Evolutionary conservation across 1,140 invertebrate genomes (phyloP), one percentile per base, ranked within the genome.

Genomic region (Ceratosolen solmsi): DNA sequence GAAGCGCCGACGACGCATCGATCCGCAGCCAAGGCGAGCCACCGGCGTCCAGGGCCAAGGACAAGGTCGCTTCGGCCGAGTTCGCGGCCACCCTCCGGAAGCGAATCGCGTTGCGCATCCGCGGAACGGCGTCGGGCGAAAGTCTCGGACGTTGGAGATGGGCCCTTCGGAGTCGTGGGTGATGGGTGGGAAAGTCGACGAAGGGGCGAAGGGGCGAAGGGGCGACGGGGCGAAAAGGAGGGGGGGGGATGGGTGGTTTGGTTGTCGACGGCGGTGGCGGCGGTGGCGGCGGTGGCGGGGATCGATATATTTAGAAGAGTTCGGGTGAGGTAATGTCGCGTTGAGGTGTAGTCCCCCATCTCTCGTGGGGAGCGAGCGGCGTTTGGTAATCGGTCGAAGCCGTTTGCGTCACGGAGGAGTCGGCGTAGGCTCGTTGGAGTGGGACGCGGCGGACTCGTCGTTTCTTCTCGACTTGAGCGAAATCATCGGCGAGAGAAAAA

Each of bases 21-120:
- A 89, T 89, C 88, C 84, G 73, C 76, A 83, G 83, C 77, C 86
- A 88, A 89, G 88, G 88, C 56, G 41, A 82, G 46, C 3, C 36
- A 46, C 22, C 38, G n/a, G 84, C 79, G 74, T 85, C 87, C 86
- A 87, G 87, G 88, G 87, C 87, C 87, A 89, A 89, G 88, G 88
- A 88, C 88, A 89, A 89, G 88, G 88, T 86, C 87, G 84, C 80
- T 70, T 38, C 36, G 51, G 20, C 20, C 63, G 63, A 73, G 80
- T 85, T 85, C 63, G 74, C 51, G 78, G 82, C 58, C 41, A 27
- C 17, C 46, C 20, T 22, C 51, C 51, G 51, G 51, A 54, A 11
- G 51, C 51, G 51, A 22, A 4, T 22, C 51, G 51, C 51, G 11
- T 54, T 15, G 51, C 51, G 51, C 51, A 15, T 54, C 51, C 51